A percentile compares a stretch with the other conserved stretches of the same genome.
Evolutionary conservation across 2,797 vertebrate genomes (phyloP).

Genomic region (Sebastes hopkinsi): DNA sequence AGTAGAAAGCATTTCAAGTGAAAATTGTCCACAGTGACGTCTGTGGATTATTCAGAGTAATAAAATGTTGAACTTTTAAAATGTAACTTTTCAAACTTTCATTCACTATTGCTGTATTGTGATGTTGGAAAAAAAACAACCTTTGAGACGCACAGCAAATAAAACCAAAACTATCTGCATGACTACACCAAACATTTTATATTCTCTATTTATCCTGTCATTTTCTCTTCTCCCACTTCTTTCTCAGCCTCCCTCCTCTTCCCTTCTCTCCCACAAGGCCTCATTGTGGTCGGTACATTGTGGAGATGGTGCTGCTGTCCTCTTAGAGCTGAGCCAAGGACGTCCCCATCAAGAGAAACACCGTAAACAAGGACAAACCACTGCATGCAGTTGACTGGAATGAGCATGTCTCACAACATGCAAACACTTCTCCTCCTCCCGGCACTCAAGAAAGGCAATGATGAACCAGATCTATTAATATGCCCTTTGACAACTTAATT

Average conservation of each 20-base stretch:
- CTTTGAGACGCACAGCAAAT: not conserved
- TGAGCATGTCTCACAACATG: constrained; percentile 1
- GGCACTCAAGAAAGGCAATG: not conserved
- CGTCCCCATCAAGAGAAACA: constrained; percentile 16
- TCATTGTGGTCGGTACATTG: constrained; percentile 36
- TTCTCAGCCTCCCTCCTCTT: not conserved
- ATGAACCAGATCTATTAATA: constrained; percentile 2
- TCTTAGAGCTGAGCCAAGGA: constrained; percentile 36
- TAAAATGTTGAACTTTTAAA: not conserved
- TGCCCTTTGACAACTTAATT: constrained; percentile 19
- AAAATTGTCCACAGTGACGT: not conserved
- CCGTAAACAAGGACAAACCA: constrained; percentile 25
- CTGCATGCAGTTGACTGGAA: not conserved
- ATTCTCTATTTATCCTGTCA: not conserved
- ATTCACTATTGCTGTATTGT: not conserved
- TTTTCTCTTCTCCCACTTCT: not conserved
- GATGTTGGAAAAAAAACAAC: not conserved
- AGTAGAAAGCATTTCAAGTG: not conserved
- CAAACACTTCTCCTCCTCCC: not conserved
- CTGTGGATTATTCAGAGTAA: not conserved
- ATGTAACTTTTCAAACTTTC: not conserved
- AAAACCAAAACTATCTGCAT: not conserved
- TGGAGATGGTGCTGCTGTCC: constrained; percentile 15
- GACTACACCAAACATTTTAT: not conserved
- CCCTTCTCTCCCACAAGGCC: constrained; percentile 14